phyloP scores from a whole-genome alignment of 2,888 invertebrate species.

The Apotomis turbidana region DNA sequence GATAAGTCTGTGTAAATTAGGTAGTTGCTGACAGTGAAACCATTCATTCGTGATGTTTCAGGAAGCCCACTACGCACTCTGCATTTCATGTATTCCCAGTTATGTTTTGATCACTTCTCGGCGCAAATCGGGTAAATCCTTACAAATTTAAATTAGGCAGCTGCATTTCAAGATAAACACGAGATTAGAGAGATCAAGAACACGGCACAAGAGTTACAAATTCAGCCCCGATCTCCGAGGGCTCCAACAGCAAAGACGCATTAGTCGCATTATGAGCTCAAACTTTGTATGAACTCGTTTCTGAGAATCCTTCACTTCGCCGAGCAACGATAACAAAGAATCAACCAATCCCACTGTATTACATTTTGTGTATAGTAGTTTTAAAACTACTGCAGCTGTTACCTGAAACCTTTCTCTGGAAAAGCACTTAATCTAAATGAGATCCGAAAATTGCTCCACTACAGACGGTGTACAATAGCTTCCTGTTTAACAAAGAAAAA shows the following conservation, averaged over 20 bases:
- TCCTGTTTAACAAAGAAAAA: constrained; percentile 17
- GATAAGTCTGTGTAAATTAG: background rate
- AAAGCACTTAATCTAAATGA: constrained; percentile 24
- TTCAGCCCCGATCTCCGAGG: constrained; percentile 14
- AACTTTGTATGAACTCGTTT: constrained; percentile 21
- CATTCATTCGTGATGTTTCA: background rate
- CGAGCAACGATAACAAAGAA: background rate
- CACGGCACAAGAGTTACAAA: constrained; percentile 16
- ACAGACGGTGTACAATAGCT: constrained; percentile 7
- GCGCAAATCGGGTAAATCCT: background rate
- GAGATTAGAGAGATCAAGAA: constrained; percentile 15
- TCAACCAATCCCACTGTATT: background rate
- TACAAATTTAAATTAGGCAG: constrained; percentile 15
- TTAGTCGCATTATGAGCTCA: constrained; percentile 30
- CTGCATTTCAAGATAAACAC: constrained; percentile 1
- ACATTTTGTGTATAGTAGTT: constrained; percentile 6
- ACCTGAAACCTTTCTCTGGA: constrained; percentile 12
- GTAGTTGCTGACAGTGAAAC: background rate
- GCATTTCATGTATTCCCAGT: background rate
- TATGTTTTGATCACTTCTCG: background rate
- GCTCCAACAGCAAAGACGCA: constrained; percentile 16
- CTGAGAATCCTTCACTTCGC: background rate
- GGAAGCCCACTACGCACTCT: background rate
- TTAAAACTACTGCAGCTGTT: constrained; percentile 18
- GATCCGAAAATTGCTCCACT: constrained; percentile 19